phyloP scores from a whole-genome alignment of 2,797 vertebrate species.

The Halcyon chelicuti region DNA sequence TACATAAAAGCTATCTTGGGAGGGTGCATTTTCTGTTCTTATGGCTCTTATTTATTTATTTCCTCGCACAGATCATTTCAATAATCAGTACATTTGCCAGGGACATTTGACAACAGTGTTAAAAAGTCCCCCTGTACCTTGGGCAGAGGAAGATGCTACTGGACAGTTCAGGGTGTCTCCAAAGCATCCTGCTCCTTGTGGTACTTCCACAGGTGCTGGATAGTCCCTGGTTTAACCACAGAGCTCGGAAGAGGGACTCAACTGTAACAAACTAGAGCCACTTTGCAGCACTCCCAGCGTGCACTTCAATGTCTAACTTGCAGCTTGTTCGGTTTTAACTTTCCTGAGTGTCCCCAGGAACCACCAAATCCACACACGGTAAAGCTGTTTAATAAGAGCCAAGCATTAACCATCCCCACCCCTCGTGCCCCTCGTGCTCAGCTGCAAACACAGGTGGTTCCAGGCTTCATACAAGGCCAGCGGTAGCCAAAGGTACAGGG shows the following conservation, averaged over 20 bases:
- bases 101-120: slow-evolving; percentile 23
- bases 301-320: not conserved
- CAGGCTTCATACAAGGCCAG: not conserved
- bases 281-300: not conserved
- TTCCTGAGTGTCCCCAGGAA: not conserved
- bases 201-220: not conserved
- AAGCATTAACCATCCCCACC: not conserved
- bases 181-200: not conserved
- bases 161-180: not conserved
- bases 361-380: not conserved
- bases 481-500: not conserved
- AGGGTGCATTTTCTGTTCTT: slow-evolving; percentile 58
- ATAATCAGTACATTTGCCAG: slow-evolving; percentile 2
- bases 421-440: not conserved
- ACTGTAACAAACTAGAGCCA: not conserved
- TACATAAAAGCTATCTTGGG: slow-evolving; percentile 71
- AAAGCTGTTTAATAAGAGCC: not conserved
- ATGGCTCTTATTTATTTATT: slow-evolving; percentile 62
- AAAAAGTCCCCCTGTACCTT: not conserved
- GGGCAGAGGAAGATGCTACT: not conserved
- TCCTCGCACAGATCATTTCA: not conserved
- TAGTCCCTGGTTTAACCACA: not conserved
- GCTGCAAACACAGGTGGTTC: not conserved
- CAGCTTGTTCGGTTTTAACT: not conserved
- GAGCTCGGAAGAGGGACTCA: not conserved